These are phyloP conservation scores for Stegostoma tigrinum DNA, from an alignment of 2,113 vertebrate genomes.

Conservation along the genomic window DNA sequence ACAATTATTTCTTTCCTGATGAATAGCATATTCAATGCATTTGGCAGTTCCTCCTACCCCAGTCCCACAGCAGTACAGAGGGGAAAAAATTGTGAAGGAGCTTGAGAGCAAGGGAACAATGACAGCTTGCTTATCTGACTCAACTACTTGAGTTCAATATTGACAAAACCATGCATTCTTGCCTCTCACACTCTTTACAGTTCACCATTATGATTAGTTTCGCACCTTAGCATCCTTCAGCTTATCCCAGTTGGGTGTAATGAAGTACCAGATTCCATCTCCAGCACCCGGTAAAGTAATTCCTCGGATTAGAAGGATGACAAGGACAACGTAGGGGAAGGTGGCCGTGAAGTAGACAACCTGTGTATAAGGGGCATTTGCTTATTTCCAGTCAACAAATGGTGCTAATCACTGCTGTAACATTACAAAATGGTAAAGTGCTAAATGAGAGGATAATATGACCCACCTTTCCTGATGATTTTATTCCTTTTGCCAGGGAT, in stretches of 20 bases:
- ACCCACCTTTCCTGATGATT: constrained; percentile 95
- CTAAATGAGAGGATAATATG: neutral
- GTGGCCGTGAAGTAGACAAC: constrained; percentile 98
- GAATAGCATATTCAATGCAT: neutral
- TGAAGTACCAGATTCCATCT: constrained; percentile 93
- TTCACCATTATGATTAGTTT: neutral
- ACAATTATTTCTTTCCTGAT: neutral
- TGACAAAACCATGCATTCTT: neutral
- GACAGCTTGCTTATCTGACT: neutral
- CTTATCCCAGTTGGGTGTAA: constrained; percentile 97
- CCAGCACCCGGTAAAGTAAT: constrained; percentile 87
- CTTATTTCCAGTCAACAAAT: neutral
- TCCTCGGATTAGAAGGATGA: constrained; percentile 88
- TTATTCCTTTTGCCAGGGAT: constrained; percentile 96
- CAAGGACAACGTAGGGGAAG: constrained; percentile 88
- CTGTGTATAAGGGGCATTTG: constrained; percentile 49
- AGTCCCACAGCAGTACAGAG: neutral
- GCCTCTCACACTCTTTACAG: neutral
- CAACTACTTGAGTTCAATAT: neutral
- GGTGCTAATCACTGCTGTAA: neutral
- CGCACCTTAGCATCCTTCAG: constrained; percentile 87
- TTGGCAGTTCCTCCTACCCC: too few species aligned
- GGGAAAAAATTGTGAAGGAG: neutral
- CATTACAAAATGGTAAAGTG: neutral
- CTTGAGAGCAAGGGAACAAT: neutral